These are phyloP conservation scores for Myotis planiceps DNA, from an alignment of 2,797 vertebrate genomes.

Conservation along the genomic window DNA sequence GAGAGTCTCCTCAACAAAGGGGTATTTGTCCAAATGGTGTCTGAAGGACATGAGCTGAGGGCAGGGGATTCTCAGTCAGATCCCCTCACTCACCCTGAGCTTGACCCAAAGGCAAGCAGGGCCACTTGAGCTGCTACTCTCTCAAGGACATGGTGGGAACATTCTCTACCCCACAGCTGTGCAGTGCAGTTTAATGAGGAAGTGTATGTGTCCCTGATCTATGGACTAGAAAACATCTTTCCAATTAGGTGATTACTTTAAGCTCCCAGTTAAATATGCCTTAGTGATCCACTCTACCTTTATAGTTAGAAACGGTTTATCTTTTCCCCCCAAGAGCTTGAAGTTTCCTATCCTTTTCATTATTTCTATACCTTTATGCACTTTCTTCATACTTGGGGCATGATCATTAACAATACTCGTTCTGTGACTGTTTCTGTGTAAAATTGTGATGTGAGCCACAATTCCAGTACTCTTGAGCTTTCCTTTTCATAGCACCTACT, in stretches of 20 bases:
- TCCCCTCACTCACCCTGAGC: neutral
- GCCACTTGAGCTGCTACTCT: neutral
- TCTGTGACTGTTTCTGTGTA: neutral
- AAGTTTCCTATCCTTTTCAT: neutral
- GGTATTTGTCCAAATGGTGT: neutral
- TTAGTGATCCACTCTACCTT: neutral
- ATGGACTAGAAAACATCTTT: neutral
- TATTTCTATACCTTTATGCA: neutral
- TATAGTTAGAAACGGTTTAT: neutral
- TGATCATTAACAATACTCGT: neutral
- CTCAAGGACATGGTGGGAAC: neutral
- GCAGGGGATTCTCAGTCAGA: fast-evolving
- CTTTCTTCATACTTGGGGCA: neutral
- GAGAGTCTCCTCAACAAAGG: neutral
- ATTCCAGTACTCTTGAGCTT: neutral
- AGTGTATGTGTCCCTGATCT: neutral
- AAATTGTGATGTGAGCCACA: neutral
- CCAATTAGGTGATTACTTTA: slow-evolving; percentile 26
- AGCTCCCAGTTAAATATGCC: neutral
- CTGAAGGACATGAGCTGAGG: too few species aligned
- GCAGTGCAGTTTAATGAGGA: neutral
- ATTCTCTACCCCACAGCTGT: neutral
- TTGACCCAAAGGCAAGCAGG: neutral
- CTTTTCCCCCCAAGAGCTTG: neutral
- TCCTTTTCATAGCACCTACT: neutral